Conservation (phyloP, 2,797 vertebrate species). For the Antrozous pallidus region DNA sequence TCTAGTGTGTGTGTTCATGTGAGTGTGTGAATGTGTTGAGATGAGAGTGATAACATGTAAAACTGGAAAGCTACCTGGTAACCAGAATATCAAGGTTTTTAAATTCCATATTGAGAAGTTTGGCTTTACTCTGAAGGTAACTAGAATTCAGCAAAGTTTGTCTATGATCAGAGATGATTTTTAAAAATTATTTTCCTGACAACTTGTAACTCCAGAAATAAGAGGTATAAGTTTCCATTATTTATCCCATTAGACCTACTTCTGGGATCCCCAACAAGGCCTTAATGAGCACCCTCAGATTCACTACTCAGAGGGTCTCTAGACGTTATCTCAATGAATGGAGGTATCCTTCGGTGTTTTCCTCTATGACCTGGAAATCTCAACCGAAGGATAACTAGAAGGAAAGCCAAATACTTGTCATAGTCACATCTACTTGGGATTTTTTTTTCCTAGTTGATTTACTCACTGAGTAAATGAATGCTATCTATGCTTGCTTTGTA, state of each 20-base stretch:
- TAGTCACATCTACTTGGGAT: background rate
- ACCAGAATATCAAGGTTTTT: background rate
- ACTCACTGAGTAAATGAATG: background rate
- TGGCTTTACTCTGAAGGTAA: background rate
- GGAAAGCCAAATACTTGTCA: background rate
- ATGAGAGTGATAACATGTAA: background rate
- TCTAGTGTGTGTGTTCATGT: background rate
- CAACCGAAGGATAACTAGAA: background rate
- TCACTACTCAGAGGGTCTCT: background rate
- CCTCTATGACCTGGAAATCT: background rate
- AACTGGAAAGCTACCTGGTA: background rate
- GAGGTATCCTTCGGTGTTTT: background rate
- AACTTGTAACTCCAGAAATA: background rate
- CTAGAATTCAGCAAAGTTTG: background rate
- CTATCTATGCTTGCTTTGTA: constrained; percentile 39
- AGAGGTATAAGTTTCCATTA: background rate
- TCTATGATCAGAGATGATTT: background rate
- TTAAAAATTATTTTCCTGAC: background rate
- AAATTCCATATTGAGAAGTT: background rate
- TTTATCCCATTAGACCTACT: background rate
- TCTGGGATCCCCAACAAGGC: no score
- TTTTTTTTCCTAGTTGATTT: background rate
- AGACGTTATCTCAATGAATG: background rate
- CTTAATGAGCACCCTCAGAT: background rate
- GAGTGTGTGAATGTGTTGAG: background rate